Evolutionary conservation across 2,797 vertebrate genomes (phyloP).

Genomic region (Neopelma chrysocephalum): DNA sequence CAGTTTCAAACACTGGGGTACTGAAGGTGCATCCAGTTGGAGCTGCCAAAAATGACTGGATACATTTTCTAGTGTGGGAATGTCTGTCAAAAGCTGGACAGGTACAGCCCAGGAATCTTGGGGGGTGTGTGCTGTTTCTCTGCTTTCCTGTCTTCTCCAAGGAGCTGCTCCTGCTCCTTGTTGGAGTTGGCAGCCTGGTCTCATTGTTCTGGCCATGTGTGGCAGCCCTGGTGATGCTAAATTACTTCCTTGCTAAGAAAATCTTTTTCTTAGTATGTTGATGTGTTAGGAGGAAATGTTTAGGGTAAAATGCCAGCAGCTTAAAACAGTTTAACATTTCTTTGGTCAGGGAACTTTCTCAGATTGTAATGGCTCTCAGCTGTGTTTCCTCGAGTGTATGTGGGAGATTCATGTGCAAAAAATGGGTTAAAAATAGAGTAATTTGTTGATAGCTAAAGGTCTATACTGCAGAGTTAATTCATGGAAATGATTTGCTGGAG

Average conservation of each 20-base stretch:
- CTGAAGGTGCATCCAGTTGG: neutral
- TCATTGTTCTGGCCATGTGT: neutral
- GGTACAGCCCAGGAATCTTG: neutral
- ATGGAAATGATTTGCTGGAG: neutral
- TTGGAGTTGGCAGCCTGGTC: neutral
- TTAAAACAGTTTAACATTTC: neutral
- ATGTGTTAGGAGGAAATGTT: neutral
- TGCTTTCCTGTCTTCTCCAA: neutral
- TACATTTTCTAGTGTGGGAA: neutral
- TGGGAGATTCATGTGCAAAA: neutral
- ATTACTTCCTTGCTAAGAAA: neutral
- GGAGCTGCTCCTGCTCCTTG: neutral
- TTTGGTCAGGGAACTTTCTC: neutral
- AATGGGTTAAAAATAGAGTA: neutral
- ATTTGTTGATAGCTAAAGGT: neutral
- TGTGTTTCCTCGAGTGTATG: neutral
- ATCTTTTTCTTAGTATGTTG: neutral
- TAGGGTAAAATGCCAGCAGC: neutral
- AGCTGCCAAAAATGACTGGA: neutral
- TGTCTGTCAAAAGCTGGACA: neutral
- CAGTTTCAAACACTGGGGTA: neutral
- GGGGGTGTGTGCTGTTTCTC: fast-evolving
- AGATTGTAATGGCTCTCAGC: neutral
- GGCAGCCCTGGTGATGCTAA: neutral
- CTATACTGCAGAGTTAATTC: neutral